These are phyloP conservation scores for Vanacampus margaritifer DNA, from an alignment of 2,113 vertebrate genomes.

Conservation along the genomic window DNA sequence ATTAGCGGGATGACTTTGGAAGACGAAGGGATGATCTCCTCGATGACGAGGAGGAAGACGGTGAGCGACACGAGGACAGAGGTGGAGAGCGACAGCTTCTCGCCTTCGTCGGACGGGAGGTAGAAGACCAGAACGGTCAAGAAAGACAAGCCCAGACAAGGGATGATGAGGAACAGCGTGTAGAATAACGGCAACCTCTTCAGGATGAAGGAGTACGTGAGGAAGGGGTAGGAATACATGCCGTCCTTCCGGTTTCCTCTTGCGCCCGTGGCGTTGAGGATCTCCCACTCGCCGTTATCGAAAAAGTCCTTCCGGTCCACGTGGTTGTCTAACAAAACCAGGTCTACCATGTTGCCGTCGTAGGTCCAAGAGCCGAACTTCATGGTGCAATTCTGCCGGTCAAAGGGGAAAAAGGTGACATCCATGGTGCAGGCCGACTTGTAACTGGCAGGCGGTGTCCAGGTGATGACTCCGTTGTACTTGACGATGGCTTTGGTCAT, in stretches of 20 bases:
- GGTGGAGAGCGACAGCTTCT: conserved; percentile 92
- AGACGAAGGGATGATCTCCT: conserved; percentile 97
- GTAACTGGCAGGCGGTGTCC: conserved; percentile 92
- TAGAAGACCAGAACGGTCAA: conserved; percentile 95
- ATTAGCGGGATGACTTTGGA: conserved; percentile 97
- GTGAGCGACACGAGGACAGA: conserved; percentile 96
- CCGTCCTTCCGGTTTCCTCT: conserved; percentile 83
- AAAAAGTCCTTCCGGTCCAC: conserved; percentile 97
- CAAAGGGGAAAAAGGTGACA: conserved; percentile 94
- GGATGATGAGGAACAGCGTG: conserved; percentile 93
- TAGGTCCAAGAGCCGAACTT: conserved; percentile 99
- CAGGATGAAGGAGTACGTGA: conserved; percentile 91
- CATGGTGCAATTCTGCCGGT: conserved; percentile 96
- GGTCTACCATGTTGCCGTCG: conserved; percentile 89
- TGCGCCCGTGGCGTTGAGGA: conserved; percentile 86
- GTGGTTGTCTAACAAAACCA: conserved; percentile 83
- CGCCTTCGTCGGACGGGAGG: conserved; percentile 93
- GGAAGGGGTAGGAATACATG: conserved; percentile 83
- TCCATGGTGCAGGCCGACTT: conserved; percentile 97
- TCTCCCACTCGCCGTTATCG: conserved; percentile 97
- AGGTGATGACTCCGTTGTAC: conserved; percentile 81
- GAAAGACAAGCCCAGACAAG: conserved; percentile 91
- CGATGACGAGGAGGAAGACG: conserved; percentile 94
- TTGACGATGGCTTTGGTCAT: conserved; percentile 94
- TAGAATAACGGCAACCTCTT: conserved; percentile 92